phyloP scores from a whole-genome alignment of 1,140 invertebrate genomes.

The Olivierus martensii region DNA sequence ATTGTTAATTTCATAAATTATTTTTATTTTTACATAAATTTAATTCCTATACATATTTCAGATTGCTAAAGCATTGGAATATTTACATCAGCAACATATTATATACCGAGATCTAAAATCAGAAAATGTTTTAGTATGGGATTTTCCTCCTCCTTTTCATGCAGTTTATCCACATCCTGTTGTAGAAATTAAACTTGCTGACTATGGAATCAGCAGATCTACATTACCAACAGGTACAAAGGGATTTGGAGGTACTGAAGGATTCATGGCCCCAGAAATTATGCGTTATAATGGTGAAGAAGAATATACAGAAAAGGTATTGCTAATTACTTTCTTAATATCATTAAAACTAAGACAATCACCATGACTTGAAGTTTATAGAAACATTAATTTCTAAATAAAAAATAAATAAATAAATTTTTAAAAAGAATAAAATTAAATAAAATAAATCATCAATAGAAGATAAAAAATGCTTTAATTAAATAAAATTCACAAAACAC shows the following conservation, averaged over 20 bases:
- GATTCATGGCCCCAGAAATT: conserved; percentile 98
- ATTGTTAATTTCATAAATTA: too few species aligned
- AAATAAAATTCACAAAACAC: too few species aligned
- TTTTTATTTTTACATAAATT: too few species aligned
- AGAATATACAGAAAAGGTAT: conserved; percentile 92
- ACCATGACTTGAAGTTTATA: too few species aligned
- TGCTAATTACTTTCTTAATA: too few species aligned
- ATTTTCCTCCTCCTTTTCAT: conserved; percentile 58
- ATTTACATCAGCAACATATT: conserved; percentile 84
- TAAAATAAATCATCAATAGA: too few species aligned
- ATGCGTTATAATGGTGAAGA: conserved; percentile 96
- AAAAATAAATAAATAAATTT: too few species aligned
- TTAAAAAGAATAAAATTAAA: too few species aligned
- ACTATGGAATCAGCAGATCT: conserved; percentile 87
- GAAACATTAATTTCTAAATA: too few species aligned
- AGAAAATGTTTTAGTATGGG: conserved; percentile 96
- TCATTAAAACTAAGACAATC: too few species aligned
- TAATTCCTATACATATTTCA: conserved; percentile 29
- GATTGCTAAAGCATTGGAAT: conserved; percentile 86
- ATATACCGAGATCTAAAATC: conserved; percentile 96
- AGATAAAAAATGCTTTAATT: too few species aligned
- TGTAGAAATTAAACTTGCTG: conserved; percentile 84
- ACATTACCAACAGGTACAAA: conserved; percentile 82
- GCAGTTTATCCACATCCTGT: conserved; percentile 12
- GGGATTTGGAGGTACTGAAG: conserved; percentile 93